Conservation (phyloP, 2,113 vertebrate genomes). For the Coturnix japonica region DNA sequence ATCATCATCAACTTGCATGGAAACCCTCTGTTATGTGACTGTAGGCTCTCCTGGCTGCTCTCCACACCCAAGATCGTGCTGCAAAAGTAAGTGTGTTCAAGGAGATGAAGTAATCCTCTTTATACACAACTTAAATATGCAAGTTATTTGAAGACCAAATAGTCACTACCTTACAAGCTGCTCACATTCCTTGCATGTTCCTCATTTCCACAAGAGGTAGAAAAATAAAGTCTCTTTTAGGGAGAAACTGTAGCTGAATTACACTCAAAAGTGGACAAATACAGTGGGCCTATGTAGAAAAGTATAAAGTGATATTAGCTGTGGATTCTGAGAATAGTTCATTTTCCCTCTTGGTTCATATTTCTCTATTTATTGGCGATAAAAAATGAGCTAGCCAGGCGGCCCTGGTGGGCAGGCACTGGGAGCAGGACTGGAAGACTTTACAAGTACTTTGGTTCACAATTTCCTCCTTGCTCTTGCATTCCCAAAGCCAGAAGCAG, state of each 20-base stretch:
- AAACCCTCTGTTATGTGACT: constrained; percentile 78
- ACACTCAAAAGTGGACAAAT: neutral
- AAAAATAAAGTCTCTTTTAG: neutral
- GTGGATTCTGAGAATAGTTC: neutral
- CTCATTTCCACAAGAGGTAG: neutral
- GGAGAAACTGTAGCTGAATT: neutral
- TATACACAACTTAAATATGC: neutral
- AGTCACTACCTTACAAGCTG: neutral
- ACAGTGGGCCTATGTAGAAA: neutral
- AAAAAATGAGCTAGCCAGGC: neutral
- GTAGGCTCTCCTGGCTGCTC: constrained; percentile 78
- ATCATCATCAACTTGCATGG: constrained; percentile 68
- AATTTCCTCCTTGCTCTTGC: neutral
- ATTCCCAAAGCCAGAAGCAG: neutral
- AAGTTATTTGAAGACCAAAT: neutral
- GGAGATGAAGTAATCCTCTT: neutral
- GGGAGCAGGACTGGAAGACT: neutral
- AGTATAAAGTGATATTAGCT: neutral
- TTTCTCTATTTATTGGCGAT: neutral
- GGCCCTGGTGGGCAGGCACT: neutral
- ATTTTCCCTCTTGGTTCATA: neutral
- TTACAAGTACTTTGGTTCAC: neutral
- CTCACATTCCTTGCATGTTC: neutral
- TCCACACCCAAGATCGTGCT: constrained; percentile 45
- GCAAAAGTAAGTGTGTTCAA: constrained; percentile 70